phyloP scores from a whole-genome alignment of 2,113 vertebrate species.

The Euleptes europaea region DNA sequence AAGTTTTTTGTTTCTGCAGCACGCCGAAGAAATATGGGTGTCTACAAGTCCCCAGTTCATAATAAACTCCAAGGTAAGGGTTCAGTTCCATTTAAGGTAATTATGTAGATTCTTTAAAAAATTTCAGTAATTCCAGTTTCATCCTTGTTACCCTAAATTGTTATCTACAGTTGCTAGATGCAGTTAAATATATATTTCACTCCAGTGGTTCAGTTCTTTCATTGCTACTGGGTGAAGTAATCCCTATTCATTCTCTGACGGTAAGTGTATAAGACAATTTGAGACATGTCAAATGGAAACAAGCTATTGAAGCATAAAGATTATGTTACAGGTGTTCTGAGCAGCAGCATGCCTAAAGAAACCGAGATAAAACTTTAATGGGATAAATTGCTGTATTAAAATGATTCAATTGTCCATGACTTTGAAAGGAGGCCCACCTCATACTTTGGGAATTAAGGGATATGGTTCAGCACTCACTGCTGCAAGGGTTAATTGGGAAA shows the following conservation, averaged over 20 bases:
- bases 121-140: not conserved
- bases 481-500: not conserved
- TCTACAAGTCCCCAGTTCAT: not conserved
- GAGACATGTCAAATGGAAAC: not conserved
- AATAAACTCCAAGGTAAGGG: not conserved
- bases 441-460: not conserved
- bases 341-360: not conserved
- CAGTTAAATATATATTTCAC: not conserved
- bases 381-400: not conserved
- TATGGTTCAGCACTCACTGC: not conserved
- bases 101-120: not conserved
- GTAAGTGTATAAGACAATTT: not conserved
- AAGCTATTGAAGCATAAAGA: constrained; percentile 1
- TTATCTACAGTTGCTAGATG: not conserved
- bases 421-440: not conserved
- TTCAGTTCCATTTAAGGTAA: not conserved
- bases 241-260: not conserved
- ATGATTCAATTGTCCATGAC: not conserved
- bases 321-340: not conserved
- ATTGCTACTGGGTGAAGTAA: constrained; percentile 2
- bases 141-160: not conserved
- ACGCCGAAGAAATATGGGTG: not conserved
- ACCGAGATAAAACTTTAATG: not conserved
- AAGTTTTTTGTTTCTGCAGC: not conserved
- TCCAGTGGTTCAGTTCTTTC: not conserved